A percentile compares a stretch with the other conserved stretches of the same genome.
Evolutionary conservation across 2,797 vertebrate species (phyloP).

Genomic region (Anguilla marmorata): DNA sequence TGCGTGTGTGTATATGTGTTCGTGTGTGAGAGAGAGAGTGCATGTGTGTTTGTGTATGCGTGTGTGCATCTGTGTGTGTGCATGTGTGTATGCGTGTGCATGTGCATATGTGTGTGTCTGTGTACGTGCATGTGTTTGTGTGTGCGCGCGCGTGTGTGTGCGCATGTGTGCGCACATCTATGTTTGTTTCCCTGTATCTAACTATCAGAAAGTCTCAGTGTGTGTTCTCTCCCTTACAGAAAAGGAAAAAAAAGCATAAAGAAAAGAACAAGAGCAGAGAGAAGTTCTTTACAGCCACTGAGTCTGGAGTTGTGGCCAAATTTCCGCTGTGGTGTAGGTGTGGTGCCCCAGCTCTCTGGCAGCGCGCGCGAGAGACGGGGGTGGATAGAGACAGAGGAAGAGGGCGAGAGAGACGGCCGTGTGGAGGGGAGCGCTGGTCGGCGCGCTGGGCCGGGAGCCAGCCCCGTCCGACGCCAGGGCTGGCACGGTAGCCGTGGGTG

Average conservation of each 20-base stretch:
- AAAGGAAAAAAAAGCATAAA: constrained; percentile 42
- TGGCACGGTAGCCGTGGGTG: constrained; percentile 44
- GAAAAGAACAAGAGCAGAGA: constrained; percentile 52
- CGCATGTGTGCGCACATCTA: constrained; percentile 38
- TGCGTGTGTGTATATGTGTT: background rate
- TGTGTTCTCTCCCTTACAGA: constrained; percentile 41
- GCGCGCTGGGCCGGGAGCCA: constrained; percentile 46
- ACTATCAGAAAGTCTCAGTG: constrained; percentile 30
- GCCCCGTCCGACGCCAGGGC: constrained; percentile 50
- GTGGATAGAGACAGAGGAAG: constrained; percentile 55
- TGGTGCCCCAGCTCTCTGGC: constrained; percentile 60
- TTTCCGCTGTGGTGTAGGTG: constrained; percentile 83
- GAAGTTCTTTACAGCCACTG: constrained; percentile 66
- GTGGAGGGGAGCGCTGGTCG: constrained; percentile 47
- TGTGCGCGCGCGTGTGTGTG: constrained; percentile 22
- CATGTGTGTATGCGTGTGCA: background rate
- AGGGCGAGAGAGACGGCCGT: constrained; percentile 35
- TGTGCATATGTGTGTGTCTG: constrained; percentile 22
- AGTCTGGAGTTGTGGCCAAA: constrained; percentile 73
- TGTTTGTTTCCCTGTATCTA: constrained; percentile 8
- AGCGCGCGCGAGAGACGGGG: constrained; percentile 35
- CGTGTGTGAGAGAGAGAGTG: too few relatives aligned
- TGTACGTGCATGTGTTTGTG: constrained; percentile 45
- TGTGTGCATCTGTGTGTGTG: background rate
- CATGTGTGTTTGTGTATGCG: background rate